phyloP scores from a whole-genome alignment of 2,797 vertebrate species.

The Rachycentron canadum region DNA sequence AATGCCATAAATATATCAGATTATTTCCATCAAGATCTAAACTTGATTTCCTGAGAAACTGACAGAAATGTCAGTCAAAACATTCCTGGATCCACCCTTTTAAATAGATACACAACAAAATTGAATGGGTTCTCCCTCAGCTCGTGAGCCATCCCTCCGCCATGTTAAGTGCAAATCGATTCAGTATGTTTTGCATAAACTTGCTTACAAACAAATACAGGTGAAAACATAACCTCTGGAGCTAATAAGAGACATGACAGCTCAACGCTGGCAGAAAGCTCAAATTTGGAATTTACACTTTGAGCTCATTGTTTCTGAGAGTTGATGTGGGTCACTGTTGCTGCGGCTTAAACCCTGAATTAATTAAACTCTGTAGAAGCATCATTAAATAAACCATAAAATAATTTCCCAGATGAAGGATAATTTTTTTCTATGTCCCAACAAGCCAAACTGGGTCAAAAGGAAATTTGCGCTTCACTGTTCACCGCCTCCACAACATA shows the following conservation, averaged over 20 bases:
- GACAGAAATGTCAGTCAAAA: too few species aligned
- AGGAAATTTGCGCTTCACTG: conserved; percentile 54
- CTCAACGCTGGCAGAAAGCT: not conserved
- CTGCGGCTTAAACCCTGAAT: not conserved
- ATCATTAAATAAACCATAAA: not conserved
- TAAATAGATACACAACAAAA: too few species aligned
- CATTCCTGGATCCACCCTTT: too few species aligned
- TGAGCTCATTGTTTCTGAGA: not conserved
- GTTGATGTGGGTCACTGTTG: not conserved
- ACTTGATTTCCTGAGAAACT: too few species aligned
- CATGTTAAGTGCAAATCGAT: too few species aligned
- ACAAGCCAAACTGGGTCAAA: conserved; percentile 37
- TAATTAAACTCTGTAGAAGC: not conserved
- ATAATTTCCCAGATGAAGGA: not conserved
- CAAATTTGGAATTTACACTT: not conserved
- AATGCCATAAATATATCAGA: too few species aligned
- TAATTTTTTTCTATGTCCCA: not conserved
- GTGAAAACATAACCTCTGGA: too few species aligned
- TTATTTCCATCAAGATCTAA: too few species aligned
- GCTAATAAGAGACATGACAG: not conserved
- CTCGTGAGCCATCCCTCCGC: too few species aligned
- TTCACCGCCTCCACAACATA: conserved; percentile 60
- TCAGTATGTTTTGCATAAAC: too few species aligned
- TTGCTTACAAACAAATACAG: too few species aligned
- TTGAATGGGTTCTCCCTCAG: too few species aligned